Evolutionary conservation across 64 coral and sea anemone species (phyloP), one percentile per base, ranked within the genome.

Genomic region (Montipora cactus): DNA sequence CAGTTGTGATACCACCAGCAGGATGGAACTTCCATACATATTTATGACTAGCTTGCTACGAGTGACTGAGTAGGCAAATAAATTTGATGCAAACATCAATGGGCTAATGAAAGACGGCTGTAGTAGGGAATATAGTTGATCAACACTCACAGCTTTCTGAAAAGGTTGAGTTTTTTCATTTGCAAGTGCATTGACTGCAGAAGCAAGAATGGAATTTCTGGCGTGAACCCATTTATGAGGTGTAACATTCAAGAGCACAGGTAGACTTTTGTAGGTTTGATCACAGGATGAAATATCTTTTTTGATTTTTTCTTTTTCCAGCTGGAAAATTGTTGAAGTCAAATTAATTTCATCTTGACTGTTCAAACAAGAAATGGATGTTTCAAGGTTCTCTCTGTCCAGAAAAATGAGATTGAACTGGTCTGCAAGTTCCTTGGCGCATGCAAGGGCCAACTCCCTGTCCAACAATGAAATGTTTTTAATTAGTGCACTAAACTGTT

Each of bases 61-160:
- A 7, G 81, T 72, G 25, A 92, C 57, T 14, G 90, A 92, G 81
- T 84, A 92, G n/a, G 71, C 78, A 9, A 87, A 28, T 19, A 93
- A 46, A 66, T 93, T 93, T 67, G 51, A 49, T 52, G 91, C 71
- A 76, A 93, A 93, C 49, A 69, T 45, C 18, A 77, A 18, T 4
- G 81, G 80, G n/a, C 91, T 78, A 11, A 92, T 69, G 69, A 81
- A 91, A 91, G 20, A 49, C 47, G 89, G 89, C 77, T 80, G 77
- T 22, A 81, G 59, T 22, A 91, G 76, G 68, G 77, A 81, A 71
- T 91, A 91, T 10, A 91, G 16, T 48, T 91, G 59, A 73, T 91
- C 89, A 64, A 68, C 67, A 46, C 76, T 78, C n/a, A 80, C 12
- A 47, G 77, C 44, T 79, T 81, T 80, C 76, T 67, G 47, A 74